These are phyloP conservation scores for Rhineura floridana DNA, from an alignment of 2,113 vertebrate species.

Conservation along the genomic window DNA sequence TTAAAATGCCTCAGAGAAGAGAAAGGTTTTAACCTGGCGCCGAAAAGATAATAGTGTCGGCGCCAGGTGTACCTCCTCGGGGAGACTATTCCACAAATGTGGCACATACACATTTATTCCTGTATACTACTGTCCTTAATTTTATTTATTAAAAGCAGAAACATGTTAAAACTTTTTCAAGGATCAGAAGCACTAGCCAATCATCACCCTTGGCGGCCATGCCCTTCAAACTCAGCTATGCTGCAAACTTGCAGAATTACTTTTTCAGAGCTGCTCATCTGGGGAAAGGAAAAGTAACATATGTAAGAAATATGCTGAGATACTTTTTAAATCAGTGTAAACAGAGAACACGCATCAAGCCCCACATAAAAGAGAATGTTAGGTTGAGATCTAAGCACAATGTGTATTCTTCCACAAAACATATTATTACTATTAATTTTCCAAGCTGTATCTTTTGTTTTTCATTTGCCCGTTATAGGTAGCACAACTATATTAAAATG, in stretches of 20 bases:
- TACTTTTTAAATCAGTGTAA: neutral
- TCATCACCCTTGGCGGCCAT: neutral
- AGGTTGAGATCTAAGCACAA: neutral
- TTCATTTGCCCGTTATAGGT: conserved; percentile 47
- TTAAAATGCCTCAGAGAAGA: too few species aligned
- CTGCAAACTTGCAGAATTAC: neutral
- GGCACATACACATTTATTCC: neutral
- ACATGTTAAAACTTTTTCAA: neutral
- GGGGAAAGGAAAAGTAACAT: neutral
- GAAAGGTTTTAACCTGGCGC: too few species aligned
- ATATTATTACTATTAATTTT: conserved; percentile 47
- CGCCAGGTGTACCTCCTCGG: too few species aligned
- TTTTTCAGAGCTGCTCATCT: neutral
- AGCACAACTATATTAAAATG: conserved; percentile 19
- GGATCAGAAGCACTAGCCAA: neutral
- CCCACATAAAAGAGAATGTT: neutral
- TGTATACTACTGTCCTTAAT: neutral
- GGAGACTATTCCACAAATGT: neutral
- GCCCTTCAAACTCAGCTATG: neutral
- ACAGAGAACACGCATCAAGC: neutral
- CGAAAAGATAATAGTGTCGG: too few species aligned
- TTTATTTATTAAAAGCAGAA: neutral
- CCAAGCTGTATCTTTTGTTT: conserved; percentile 31
- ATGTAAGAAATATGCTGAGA: neutral
- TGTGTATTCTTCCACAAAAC: conserved; percentile 20